These are phyloP conservation scores for Lucifuga dentata DNA, from an alignment of 2,113 vertebrate species.

Conservation along the genomic window DNA sequence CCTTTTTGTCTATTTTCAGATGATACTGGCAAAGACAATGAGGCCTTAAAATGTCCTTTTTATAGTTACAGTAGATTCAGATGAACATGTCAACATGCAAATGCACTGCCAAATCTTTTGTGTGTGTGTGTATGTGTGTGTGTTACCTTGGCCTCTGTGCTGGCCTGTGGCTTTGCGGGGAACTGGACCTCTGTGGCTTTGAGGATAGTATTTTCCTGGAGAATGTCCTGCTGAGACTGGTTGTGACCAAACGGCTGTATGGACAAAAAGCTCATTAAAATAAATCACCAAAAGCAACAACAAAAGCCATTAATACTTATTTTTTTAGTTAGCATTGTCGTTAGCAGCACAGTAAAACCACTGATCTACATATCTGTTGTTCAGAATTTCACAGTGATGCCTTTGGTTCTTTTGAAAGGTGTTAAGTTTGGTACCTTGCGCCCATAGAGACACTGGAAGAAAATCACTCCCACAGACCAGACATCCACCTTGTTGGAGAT, in stretches of 20 bases:
- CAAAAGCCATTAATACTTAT: no score
- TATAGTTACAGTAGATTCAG: no score
- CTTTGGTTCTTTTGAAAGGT: no score
- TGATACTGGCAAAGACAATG: no score
- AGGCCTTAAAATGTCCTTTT: no score
- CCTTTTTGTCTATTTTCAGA: no score
- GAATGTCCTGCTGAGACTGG: slow-evolving; percentile 99
- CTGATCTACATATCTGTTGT: no score
- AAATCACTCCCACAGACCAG: slow-evolving; percentile 99
- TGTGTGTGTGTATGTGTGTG: slow-evolving; percentile 13
- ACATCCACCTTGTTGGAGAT: slow-evolving; percentile 99
- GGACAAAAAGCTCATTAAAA: slow-evolving; percentile 19
- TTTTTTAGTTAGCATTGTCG: no score
- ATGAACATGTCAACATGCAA: no score
- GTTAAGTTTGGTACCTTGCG: slow-evolving; percentile 91
- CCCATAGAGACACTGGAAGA: slow-evolving; percentile 99
- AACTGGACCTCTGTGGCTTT: slow-evolving; percentile 99
- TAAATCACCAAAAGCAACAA: background rate
- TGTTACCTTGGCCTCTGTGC: slow-evolving; percentile 97
- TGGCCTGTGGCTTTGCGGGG: slow-evolving; percentile 98
- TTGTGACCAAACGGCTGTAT: slow-evolving; percentile 97
- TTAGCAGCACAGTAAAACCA: no score
- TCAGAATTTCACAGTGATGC: no score
- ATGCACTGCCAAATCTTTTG: no score
- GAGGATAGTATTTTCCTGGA: slow-evolving; percentile 99